Percentiles rank a stretch among this genome's conserved stretches.
Evolutionary conservation across 2,113 vertebrate genomes (phyloP).

Genomic region (Cochlearius cochlearius): DNA sequence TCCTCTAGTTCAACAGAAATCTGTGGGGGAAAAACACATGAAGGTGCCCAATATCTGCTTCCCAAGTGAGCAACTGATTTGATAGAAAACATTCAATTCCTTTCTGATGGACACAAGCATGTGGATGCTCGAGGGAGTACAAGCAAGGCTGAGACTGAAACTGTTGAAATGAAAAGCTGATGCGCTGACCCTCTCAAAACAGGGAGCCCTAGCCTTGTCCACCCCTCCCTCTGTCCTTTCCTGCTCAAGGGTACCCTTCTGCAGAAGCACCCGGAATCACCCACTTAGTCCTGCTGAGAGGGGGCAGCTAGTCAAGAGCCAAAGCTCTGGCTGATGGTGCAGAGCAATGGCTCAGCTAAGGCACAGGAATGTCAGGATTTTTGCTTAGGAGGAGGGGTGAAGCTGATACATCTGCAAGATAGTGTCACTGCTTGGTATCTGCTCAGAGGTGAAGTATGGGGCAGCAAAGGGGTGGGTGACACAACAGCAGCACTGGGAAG

Average conservation of each 20-base stretch:
- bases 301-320: background rate
- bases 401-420: background rate
- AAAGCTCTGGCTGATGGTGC: background rate
- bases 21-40: accelerated
- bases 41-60: background rate
- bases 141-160: background rate
- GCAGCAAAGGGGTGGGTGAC: background rate
- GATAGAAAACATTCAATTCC: background rate
- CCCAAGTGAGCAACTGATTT: background rate
- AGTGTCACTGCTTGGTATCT: background rate
- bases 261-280: background rate
- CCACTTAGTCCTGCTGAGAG: background rate
- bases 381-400: background rate
- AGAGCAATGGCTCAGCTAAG: background rate
- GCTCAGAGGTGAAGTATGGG: background rate
- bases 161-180: background rate
- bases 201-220: background rate
- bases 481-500: background rate
- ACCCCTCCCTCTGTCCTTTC: background rate
- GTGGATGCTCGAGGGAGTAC: background rate
- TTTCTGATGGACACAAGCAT: background rate
- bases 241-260: background rate
- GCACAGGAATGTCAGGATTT: background rate
- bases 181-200: background rate
- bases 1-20: background rate